A percentile compares a stretch with the other conserved stretches of the same genome.
Evolutionary conservation across 1,140 invertebrate genomes (phyloP).

Genomic region (Drosophila ironensis): DNA sequence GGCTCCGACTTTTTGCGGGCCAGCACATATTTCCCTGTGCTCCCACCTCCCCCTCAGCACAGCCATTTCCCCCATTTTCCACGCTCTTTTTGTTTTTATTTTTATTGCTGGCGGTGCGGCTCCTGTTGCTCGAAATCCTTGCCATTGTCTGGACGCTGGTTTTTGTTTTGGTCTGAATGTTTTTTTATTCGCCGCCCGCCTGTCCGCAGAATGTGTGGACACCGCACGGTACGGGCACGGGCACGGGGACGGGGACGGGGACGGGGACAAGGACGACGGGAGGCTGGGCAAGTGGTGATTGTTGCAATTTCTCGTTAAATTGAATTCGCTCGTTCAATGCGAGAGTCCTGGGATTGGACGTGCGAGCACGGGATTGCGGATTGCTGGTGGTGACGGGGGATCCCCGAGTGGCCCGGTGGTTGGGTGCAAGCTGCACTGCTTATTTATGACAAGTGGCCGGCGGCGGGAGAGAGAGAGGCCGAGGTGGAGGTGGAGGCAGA

Average conservation of each 20-base stretch:
- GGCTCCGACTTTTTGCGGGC: background rate
- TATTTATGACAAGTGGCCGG: conserved; percentile 72
- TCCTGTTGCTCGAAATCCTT: conserved; percentile 74
- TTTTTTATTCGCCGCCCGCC: conserved; percentile 10
- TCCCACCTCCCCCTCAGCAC: background rate
- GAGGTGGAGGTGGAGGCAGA: background rate
- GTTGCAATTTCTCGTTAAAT: conserved; percentile 80
- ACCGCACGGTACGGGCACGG: background rate
- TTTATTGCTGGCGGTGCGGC: conserved; percentile 41
- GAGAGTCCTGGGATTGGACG: conserved; percentile 36
- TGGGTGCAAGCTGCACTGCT: conserved; percentile 52
- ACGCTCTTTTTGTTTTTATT: background rate
- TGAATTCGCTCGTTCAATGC: conserved; percentile 73
- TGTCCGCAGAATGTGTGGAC: conserved; percentile 54
- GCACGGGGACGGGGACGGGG: background rate
- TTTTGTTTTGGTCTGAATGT: conserved; percentile 24
- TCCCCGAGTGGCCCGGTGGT: background rate
- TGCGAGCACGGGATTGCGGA: conserved; percentile 12
- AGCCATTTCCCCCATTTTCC: background rate
- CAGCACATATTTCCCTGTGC: background rate
- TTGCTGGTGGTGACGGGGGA: background rate
- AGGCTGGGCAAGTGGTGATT: conserved; percentile 54
- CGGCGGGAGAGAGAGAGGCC: background rate
- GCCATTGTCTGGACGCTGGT: conserved; percentile 42
- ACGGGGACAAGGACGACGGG: background rate